Evolutionary conservation across 2,797 vertebrate species (phyloP).

Genomic region (Sus cebifrons): DNA sequence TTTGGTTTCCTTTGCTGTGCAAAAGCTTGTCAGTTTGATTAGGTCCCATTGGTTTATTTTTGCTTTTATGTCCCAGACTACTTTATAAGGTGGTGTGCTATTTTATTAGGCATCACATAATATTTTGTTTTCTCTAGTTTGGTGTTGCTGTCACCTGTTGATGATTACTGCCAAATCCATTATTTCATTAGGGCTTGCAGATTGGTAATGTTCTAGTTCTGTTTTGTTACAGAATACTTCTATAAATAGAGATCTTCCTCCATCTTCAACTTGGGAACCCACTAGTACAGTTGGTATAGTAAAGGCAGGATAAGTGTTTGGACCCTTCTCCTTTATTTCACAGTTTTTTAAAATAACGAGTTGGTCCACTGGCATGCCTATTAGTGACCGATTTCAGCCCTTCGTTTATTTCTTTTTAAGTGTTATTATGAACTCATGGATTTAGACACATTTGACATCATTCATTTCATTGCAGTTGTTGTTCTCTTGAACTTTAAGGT

Average conservation of each 20-base stretch:
- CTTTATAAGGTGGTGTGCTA: neutral
- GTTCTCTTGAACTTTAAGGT: neutral
- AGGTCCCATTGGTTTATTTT: too few relatives aligned
- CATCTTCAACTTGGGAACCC: neutral
- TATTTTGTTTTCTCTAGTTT: neutral
- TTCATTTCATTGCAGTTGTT: neutral
- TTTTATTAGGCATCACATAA: neutral
- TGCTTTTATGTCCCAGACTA: too few relatives aligned
- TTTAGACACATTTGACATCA: neutral
- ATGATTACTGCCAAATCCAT: neutral
- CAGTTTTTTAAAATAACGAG: neutral
- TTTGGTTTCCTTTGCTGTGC: too few relatives aligned
- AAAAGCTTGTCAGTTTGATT: too few relatives aligned
- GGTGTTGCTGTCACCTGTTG: neutral
- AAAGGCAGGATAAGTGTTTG: neutral
- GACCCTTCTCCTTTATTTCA: slow-evolving; percentile 1
- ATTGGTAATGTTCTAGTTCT: neutral
- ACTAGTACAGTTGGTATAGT: neutral
- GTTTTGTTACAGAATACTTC: neutral
- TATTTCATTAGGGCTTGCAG: neutral
- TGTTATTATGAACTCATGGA: neutral
- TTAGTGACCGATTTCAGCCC: neutral
- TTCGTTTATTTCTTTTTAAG: neutral
- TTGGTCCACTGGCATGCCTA: neutral
- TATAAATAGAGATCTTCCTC: neutral